Evolutionary conservation across 2,113 vertebrate genomes (phyloP).

Genomic region (Mionectes macconnelli): DNA sequence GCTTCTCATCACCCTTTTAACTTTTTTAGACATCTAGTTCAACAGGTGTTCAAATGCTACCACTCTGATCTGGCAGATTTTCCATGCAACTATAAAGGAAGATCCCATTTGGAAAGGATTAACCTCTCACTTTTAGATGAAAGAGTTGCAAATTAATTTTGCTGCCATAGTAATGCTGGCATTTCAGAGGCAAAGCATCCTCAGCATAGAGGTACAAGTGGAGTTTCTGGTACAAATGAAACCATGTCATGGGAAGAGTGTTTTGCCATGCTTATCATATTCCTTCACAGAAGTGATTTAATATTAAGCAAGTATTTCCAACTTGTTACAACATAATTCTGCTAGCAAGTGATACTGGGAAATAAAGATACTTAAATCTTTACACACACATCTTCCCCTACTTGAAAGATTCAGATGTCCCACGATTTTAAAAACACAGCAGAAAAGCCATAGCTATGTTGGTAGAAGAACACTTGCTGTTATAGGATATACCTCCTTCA

Average conservation of each 20-base stretch:
- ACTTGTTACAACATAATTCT: background rate
- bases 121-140: background rate
- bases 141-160: background rate
- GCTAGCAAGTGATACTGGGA: background rate
- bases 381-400: background rate
- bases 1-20: background rate
- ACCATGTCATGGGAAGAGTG: background rate
- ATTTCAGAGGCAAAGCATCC: accelerated
- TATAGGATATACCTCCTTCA: background rate
- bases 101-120: background rate
- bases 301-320: background rate
- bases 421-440: background rate
- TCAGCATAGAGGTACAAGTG: background rate
- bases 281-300: background rate
- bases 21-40: background rate
- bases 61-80: background rate
- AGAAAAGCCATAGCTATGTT: background rate
- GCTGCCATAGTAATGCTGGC: background rate
- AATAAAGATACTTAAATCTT: background rate
- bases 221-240: background rate
- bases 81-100: background rate
- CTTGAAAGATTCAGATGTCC: background rate
- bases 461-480: background rate
- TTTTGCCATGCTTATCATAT: background rate
- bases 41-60: background rate